These are phyloP conservation scores for Hylomyscus alleni DNA, from an alignment of 2,797 vertebrate genomes.

Conservation along the genomic window DNA sequence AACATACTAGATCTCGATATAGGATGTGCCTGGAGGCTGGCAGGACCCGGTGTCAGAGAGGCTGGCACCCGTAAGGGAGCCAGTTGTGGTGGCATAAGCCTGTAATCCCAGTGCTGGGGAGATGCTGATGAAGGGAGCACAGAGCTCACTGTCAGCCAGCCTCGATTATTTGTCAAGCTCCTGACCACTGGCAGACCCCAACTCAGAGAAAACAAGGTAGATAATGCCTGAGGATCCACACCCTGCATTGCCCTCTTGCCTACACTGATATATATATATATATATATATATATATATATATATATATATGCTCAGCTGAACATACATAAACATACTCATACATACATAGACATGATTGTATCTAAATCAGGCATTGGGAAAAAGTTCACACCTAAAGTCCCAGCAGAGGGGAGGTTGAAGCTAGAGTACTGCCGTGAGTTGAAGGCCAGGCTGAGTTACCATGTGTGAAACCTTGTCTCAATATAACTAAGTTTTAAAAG, in stretches of 20 bases:
- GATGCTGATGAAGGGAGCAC: too few relatives aligned
- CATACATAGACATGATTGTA: neutral
- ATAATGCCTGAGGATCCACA: too few relatives aligned
- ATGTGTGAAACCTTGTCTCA: neutral
- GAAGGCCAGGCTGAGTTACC: neutral
- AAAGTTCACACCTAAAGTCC: neutral
- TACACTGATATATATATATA: neutral
- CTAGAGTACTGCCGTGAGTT: neutral
- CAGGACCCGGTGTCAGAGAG: neutral
- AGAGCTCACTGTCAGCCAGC: neutral
- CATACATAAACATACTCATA: neutral
- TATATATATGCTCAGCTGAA: too few relatives aligned
- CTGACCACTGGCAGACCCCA: neutral
- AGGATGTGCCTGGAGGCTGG: neutral
- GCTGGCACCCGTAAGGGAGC: neutral
- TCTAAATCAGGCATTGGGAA: neutral
- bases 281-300: too few relatives aligned
- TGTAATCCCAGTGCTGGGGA: too few relatives aligned
- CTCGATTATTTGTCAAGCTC: neutral
- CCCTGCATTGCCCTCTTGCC: neutral
- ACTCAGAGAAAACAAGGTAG: neutral
- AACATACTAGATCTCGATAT: neutral
- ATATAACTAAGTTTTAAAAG: neutral
- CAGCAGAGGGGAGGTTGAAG: neutral
- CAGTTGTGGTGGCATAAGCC: rapidly evolving